A percentile compares a stretch with the other conserved stretches of the same genome.
These are phyloP conservation scores for Girardinus metallicus DNA, from an alignment of 2,797 vertebrate genomes.

Conservation along the genomic window DNA sequence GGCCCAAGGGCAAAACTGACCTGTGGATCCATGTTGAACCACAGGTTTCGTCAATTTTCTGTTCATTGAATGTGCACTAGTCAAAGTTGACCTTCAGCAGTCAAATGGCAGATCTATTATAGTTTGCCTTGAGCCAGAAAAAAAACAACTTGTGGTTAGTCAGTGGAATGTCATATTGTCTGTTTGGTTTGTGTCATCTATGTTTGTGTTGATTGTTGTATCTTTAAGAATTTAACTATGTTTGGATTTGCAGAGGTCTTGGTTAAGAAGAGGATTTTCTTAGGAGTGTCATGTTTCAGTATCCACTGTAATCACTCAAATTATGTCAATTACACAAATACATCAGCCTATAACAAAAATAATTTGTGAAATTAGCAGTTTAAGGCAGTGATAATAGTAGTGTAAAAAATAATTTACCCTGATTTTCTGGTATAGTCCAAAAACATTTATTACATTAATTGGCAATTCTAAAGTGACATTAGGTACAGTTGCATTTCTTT, in stretches of 20 bases:
- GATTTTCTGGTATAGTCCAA: too few relatives aligned
- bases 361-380: background rate
- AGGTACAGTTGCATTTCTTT: too few relatives aligned
- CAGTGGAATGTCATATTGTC: background rate
- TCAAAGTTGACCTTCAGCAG: constrained; percentile 18
- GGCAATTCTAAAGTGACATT: too few relatives aligned
- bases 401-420: too few relatives aligned
- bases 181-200: background rate
- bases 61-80: background rate
- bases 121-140: constrained; percentile 13
- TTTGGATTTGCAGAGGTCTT: background rate
- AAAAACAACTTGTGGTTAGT: constrained; percentile 1
- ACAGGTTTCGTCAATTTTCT: background rate
- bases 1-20: constrained; percentile 12
- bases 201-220: background rate
- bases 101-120: constrained; percentile 11
- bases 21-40: background rate
- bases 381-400: background rate
- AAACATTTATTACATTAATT: too few relatives aligned
- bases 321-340: background rate
- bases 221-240: background rate
- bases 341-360: background rate
- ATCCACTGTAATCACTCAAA: background rate
- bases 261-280: background rate
- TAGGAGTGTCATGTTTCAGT: background rate